A percentile compares a stretch with the other conserved stretches of the same genome.
Evolutionary conservation across 2,113 vertebrate genomes (phyloP).

Genomic region (Labrus mixtus): DNA sequence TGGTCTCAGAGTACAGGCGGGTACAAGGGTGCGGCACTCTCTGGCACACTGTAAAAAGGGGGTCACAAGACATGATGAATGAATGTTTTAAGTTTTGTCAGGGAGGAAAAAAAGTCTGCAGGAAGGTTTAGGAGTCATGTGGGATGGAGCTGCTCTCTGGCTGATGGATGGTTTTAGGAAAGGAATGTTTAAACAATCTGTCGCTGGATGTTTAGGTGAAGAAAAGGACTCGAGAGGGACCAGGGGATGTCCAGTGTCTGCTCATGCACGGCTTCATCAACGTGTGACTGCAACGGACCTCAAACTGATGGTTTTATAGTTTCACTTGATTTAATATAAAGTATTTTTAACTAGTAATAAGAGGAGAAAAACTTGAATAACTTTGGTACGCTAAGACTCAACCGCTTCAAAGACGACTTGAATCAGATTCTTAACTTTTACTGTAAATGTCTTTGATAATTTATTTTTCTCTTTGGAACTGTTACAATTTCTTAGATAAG

Average conservation of each 20-base stretch:
- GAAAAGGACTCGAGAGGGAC: conserved; percentile 41
- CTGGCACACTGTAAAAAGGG: conserved; percentile 86
- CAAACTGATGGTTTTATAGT: neutral
- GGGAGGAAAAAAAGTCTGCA: conserved; percentile 24
- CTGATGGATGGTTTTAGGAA: conserved; percentile 73
- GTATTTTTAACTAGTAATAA: neutral
- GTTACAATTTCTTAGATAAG: neutral
- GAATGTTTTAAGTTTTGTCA: conserved; percentile 16
- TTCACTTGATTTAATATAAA: neutral
- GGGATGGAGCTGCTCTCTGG: conserved; percentile 44
- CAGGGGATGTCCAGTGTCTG: conserved; percentile 39
- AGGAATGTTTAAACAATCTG: conserved; percentile 77
- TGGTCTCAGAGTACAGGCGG: conserved; percentile 92
- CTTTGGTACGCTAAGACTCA: neutral
- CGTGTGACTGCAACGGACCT: neutral
- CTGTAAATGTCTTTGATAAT: neutral
- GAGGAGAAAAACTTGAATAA: neutral
- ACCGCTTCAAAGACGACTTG: neutral
- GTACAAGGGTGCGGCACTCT: conserved; percentile 91
- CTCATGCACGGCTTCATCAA: conserved; percentile 23
- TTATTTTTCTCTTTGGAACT: neutral
- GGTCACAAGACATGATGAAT: conserved; percentile 21
- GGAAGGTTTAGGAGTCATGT: conserved; percentile 47
- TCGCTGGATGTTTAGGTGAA: conserved; percentile 66
- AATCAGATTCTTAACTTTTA: neutral